Conservation (phyloP, 92 coral and sea anemone species). For the Porites divaricata region DNA sequence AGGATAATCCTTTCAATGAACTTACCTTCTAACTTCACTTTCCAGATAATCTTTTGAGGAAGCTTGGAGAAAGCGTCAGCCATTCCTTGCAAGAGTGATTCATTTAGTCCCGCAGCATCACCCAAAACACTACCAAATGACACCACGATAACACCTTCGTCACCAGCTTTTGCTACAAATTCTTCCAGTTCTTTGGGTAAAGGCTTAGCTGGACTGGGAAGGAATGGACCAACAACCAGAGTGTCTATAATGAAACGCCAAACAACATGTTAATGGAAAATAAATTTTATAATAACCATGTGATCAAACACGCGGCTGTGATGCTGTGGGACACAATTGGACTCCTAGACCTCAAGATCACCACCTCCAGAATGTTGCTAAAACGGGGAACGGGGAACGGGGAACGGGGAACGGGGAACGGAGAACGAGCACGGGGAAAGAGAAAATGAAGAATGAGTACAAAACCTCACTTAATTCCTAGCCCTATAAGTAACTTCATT, state of each 20-base stretch:
- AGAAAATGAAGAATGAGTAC: no score
- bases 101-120: not conserved
- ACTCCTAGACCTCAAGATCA: no score
- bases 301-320: no score
- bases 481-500: no score
- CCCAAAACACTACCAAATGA: constrained; percentile 55
- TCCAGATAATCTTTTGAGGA: constrained; percentile 49
- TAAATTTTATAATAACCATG: no score
- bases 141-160: constrained; percentile 66
- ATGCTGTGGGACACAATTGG: no score
- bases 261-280: no score
- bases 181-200: constrained; percentile 53
- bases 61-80: constrained; percentile 39
- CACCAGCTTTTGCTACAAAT: constrained; percentile 53
- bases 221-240: constrained; percentile 57
- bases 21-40: constrained; percentile 30
- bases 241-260: constrained; percentile 22
- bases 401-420: no score
- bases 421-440: no score
- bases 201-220: constrained; percentile 53
- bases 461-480: no score
- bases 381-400: no score
- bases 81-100: not conserved
- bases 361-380: no score
- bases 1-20: not conserved